phyloP scores from a whole-genome alignment of 2,797 vertebrate species.

The Danio aesculapii region DNA sequence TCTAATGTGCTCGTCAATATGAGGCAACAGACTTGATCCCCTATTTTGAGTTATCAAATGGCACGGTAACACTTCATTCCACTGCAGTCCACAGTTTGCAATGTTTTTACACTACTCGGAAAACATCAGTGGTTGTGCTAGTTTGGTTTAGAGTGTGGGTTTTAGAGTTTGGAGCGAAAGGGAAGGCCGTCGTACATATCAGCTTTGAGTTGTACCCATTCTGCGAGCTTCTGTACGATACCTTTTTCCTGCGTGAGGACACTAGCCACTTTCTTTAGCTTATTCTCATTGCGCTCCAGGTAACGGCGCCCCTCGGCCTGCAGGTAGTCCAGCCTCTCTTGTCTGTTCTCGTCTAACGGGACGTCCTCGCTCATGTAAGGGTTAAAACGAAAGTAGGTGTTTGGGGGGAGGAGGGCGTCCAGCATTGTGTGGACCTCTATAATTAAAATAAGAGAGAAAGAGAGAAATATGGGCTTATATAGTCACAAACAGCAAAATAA shows the following conservation, averaged over 20 bases:
- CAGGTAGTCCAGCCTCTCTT: slow-evolving; percentile 89
- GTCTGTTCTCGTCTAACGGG: slow-evolving; percentile 90
- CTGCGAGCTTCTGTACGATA: slow-evolving; percentile 86
- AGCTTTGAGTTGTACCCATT: slow-evolving; percentile 91
- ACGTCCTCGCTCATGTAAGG: slow-evolving; percentile 93
- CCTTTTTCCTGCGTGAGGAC: slow-evolving; percentile 89
- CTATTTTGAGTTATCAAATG: background rate
- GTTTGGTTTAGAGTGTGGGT: background rate
- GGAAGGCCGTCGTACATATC: slow-evolving; percentile 93
- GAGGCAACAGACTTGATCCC: slow-evolving; percentile 3
- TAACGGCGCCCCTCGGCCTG: slow-evolving; percentile 88
- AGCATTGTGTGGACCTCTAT: slow-evolving; percentile 96
- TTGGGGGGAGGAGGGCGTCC: slow-evolving; percentile 89
- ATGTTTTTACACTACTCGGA: background rate
- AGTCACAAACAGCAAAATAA: background rate
- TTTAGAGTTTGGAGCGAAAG: slow-evolving; percentile 79
- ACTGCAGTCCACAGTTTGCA: background rate
- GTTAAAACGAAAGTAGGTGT: slow-evolving; percentile 97
- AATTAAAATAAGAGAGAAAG: slow-evolving; percentile 42
- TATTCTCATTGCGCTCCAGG: slow-evolving; percentile 91
- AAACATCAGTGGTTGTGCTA: slow-evolving; percentile 11
- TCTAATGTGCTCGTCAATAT: slow-evolving; percentile 6
- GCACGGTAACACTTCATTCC: background rate
- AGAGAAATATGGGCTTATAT: background rate
- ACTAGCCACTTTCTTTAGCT: slow-evolving; percentile 88